Evolutionary conservation across 2,797 vertebrate species (phyloP).

Genomic region (Zonotrichia albicollis): DNA sequence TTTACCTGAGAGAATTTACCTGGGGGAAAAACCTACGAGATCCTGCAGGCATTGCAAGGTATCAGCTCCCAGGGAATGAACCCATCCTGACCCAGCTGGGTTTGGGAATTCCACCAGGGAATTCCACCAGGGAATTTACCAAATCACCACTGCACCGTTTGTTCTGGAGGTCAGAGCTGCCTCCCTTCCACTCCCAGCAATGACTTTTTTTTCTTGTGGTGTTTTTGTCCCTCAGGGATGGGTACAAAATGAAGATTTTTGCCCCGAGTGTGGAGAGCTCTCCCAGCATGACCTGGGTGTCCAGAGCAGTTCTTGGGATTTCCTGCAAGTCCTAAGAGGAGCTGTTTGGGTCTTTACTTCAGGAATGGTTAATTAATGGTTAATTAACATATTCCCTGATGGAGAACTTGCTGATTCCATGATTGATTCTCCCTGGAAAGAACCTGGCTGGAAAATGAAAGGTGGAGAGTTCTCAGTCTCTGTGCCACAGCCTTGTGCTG

Average conservation of each 20-base stretch:
- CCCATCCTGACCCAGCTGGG: no score
- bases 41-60: no score
- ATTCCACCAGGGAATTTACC: not conserved
- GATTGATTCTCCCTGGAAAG: not conserved
- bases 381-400: not conserved
- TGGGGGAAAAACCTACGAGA: no score
- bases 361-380: not conserved
- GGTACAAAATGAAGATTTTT: not conserved
- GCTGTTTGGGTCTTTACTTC: not conserved
- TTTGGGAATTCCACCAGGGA: no score
- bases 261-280: not conserved
- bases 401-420: not conserved
- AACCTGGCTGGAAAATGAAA: not conserved
- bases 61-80: no score
- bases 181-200: not conserved
- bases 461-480: not conserved
- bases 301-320: not conserved
- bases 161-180: rapidly evolving
- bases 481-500: not conserved
- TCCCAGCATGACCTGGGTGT: no score
- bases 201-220: not conserved
- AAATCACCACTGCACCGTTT: rapidly evolving
- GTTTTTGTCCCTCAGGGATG: not conserved
- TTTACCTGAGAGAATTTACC: no score
- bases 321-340: not conserved